phyloP scores from a whole-genome alignment of 2,888 invertebrate species.

The Hemistola chrysoprasaria region DNA sequence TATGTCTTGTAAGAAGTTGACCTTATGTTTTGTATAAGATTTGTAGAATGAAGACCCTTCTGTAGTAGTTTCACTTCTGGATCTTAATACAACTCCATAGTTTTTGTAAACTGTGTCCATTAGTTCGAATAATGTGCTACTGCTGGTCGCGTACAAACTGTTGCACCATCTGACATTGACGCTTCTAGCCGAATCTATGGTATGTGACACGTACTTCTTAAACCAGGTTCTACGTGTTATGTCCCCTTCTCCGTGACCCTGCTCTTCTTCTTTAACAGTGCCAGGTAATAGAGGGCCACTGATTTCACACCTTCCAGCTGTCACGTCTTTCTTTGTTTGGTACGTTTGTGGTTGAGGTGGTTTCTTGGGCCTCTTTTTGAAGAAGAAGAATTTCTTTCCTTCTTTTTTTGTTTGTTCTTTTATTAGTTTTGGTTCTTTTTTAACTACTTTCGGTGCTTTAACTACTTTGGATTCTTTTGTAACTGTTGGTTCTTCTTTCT shows the following conservation, averaged over 20 bases:
- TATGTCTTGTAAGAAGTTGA: slow-evolving; percentile 54
- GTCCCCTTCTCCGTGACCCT: slow-evolving; percentile 38
- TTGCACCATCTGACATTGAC: slow-evolving; percentile 65
- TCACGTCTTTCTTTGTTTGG: slow-evolving; percentile 50
- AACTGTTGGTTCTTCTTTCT: slow-evolving; percentile 19
- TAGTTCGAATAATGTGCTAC: slow-evolving; percentile 59
- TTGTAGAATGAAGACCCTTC: slow-evolving; percentile 42
- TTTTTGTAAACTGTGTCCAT: slow-evolving; percentile 58
- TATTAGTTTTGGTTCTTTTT: background rate
- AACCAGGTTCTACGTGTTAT: slow-evolving; percentile 53
- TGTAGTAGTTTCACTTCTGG: slow-evolving; percentile 52
- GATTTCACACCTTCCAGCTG: slow-evolving; percentile 62
- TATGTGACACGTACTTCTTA: slow-evolving; percentile 45
- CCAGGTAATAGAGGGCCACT: slow-evolving; percentile 47
- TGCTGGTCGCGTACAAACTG: slow-evolving; percentile 55
- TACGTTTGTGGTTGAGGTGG: slow-evolving; percentile 24
- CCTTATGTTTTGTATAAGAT: slow-evolving; percentile 39
- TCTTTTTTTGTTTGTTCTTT: slow-evolving; percentile 37
- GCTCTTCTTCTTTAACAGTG: slow-evolving; percentile 19
- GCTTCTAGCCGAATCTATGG: slow-evolving; percentile 53
- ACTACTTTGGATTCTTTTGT: no score
- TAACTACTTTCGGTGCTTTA: background rate
- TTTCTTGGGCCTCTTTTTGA: slow-evolving; percentile 48
- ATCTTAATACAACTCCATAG: slow-evolving; percentile 44
- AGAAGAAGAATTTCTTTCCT: slow-evolving; percentile 58